Percentiles rank a stretch among this genome's conserved stretches.
Evolutionary conservation across 2,797 vertebrate genomes (phyloP).

Genomic region (Erethizon dorsatum): DNA sequence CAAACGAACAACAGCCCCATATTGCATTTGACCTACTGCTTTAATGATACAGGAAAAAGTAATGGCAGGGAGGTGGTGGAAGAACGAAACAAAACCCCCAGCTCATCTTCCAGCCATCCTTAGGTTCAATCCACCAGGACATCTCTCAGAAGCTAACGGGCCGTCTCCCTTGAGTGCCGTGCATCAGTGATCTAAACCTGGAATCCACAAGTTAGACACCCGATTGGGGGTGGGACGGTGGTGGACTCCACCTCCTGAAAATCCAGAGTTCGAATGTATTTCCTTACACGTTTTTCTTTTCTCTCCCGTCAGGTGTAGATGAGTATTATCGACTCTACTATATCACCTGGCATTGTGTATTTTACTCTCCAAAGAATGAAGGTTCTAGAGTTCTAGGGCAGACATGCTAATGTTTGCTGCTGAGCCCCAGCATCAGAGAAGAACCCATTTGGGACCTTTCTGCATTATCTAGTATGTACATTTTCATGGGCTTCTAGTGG

Average conservation of each 20-base stretch:
- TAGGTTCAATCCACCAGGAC: background rate
- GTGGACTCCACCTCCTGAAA: background rate
- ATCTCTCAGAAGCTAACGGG: background rate
- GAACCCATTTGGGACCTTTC: background rate
- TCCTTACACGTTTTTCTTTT: background rate
- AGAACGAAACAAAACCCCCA: background rate
- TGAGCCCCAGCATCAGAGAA: background rate
- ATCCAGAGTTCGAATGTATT: background rate
- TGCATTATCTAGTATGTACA: background rate
- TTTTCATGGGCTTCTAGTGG: background rate
- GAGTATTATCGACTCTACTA: background rate
- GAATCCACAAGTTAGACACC: background rate
- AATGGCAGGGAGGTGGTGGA: background rate
- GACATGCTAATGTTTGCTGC: background rate
- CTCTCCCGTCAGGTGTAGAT: background rate
- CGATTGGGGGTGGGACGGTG: fast-evolving
- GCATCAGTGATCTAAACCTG: background rate
- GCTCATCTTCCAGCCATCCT: background rate
- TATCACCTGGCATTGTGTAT: background rate
- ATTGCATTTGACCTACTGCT: conserved; percentile 17
- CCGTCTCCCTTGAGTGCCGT: background rate
- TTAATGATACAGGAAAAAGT: conserved; percentile 5
- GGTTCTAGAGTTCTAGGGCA: background rate
- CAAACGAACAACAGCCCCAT: background rate
- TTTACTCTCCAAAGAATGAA: conserved; percentile 49